These are phyloP conservation scores for Molossus alvarezi DNA, from an alignment of 2,797 vertebrate species.

Conservation along the genomic window DNA sequence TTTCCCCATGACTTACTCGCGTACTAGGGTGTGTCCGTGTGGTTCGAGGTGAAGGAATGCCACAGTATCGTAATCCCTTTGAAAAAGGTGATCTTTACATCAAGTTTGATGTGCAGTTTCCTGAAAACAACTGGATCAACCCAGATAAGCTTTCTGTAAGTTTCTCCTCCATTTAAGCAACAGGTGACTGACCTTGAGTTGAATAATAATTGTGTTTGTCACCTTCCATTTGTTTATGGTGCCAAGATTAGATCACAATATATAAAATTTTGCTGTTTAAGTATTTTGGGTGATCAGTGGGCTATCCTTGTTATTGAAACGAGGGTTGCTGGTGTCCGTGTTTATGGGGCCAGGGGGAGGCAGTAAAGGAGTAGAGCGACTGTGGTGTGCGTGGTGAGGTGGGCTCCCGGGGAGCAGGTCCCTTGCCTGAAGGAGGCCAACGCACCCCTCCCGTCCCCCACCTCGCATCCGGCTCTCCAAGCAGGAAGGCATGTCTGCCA, in stretches of 20 bases:
- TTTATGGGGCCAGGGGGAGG: neutral
- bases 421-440: neutral
- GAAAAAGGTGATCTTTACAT: conserved; percentile 98
- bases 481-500: neutral
- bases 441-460: too few relatives aligned
- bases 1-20: neutral
- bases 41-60: conserved; percentile 98
- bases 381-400: neutral
- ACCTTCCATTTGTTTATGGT: neutral
- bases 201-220: neutral
- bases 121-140: conserved; percentile 99
- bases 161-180: conserved; percentile 26
- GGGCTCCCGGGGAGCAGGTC: neutral
- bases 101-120: conserved; percentile 99
- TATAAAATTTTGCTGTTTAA: neutral
- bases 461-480: neutral
- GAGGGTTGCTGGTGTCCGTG: neutral
- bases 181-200: neutral
- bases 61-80: conserved; percentile 98
- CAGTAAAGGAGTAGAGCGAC: neutral
- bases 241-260: neutral
- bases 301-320: neutral
- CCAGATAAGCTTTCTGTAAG: conserved; percentile 97
- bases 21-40: conserved; percentile 95
- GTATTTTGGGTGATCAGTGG: neutral